A percentile compares a stretch with the other conserved stretches of the same genome.
phyloP scores from a whole-genome alignment of 2,797 vertebrate species.

The Chelonia mydas region DNA sequence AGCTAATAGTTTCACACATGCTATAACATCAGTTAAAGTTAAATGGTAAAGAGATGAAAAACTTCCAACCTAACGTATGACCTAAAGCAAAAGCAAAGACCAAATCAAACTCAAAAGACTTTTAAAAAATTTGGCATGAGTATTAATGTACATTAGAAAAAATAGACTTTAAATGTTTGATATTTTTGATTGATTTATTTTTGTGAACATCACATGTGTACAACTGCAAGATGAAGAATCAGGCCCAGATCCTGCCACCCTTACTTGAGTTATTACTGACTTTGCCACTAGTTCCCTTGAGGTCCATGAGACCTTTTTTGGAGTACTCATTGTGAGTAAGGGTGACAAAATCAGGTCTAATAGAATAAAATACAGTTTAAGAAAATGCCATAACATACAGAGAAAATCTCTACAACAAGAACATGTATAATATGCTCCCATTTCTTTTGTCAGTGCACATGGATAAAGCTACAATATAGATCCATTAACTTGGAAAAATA shows the following conservation, averaged over 20 bases:
- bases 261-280: not conserved
- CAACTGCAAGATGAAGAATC: not conserved
- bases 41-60: conserved; percentile 51
- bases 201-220: not conserved
- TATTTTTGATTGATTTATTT: not conserved
- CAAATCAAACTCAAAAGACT: not conserved
- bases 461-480: not conserved
- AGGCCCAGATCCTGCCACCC: not conserved
- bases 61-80: conserved; percentile 11
- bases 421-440: not conserved
- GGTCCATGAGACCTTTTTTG: not conserved
- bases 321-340: not conserved
- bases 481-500: conserved; percentile 15
- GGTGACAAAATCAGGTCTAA: not conserved
- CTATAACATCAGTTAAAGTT: conserved; percentile 21
- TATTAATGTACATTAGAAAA: not conserved
- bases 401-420: not conserved
- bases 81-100: not conserved
- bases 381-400: not conserved
- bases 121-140: not conserved
- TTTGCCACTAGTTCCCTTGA: not conserved
- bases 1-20: conserved; percentile 14
- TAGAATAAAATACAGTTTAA: not conserved
- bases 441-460: not conserved
- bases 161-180: not conserved